Evolutionary conservation across 2,797 vertebrate species (phyloP).

Genomic region (Florisuga fusca): DNA sequence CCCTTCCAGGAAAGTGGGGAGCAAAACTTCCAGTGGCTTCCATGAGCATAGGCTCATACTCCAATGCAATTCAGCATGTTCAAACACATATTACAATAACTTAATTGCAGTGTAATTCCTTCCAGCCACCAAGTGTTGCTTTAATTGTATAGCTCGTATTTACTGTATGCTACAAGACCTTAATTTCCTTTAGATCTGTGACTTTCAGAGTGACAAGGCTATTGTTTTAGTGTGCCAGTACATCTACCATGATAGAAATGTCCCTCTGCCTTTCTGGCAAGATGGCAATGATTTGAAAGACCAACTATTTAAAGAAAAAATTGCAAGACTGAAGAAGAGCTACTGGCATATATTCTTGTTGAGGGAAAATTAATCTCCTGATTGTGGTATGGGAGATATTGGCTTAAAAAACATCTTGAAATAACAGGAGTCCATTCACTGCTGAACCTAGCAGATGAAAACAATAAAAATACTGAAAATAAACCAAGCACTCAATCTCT

Average conservation of each 20-base stretch:
- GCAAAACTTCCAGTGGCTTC: background rate
- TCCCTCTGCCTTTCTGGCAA: background rate
- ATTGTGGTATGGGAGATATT: background rate
- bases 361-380: background rate
- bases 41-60: background rate
- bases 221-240: conserved; percentile 14
- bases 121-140: conserved; percentile 23
- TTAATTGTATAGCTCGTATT: conserved; percentile 27
- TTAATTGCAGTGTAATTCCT: conserved; percentile 36
- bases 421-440: background rate
- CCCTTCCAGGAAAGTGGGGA: background rate
- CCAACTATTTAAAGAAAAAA: background rate
- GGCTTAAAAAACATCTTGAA: background rate
- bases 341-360: background rate
- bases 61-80: background rate
- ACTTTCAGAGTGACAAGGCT: conserved; percentile 26
- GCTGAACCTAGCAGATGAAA: conserved; percentile 26
- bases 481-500: conserved; percentile 3
- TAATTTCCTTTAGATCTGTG: conserved; percentile 27
- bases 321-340: background rate
- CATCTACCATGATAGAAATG: background rate
- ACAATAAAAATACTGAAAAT: conserved; percentile 41
- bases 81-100: conserved; percentile 27
- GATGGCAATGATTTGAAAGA: background rate
- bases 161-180: background rate